These are phyloP conservation scores for Microctenopoma stevenorrisi DNA, from an alignment of 2,797 vertebrate genomes.

Conservation along the genomic window DNA sequence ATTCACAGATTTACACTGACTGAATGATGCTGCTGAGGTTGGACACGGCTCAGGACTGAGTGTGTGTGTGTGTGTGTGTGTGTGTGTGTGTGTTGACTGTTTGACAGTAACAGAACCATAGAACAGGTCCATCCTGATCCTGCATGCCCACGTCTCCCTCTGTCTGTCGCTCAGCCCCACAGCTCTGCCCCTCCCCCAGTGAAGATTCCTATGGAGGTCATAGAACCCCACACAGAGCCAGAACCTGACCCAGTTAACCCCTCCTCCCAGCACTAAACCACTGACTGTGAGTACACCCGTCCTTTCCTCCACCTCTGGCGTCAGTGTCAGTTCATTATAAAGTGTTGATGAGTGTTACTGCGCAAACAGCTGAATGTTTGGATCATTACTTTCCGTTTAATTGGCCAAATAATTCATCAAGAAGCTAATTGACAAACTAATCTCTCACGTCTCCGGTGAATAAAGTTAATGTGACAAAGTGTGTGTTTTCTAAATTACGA, in stretches of 20 bases:
- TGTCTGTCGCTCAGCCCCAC: conserved; percentile 62
- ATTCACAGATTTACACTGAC: no score
- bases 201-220: conserved; percentile 71
- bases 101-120: background rate
- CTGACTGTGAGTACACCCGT: conserved; percentile 74
- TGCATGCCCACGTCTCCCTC: conserved; percentile 65
- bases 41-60: no score
- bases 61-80: background rate
- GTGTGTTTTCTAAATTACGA: no score
- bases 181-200: conserved; percentile 54
- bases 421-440: no score
- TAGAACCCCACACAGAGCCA: conserved; percentile 46
- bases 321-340: background rate
- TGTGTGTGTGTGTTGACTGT: background rate
- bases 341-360: conserved; percentile 1
- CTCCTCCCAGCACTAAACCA: conserved; percentile 54
- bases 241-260: conserved; percentile 39
- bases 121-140: background rate
- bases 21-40: no score
- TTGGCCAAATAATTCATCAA: no score
- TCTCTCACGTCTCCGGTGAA: no score
- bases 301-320: conserved; percentile 11
- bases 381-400: no score
- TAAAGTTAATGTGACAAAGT: background rate
- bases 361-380: no score